These are phyloP conservation scores for Heliconius melpomene DNA, from an alignment of 1,140 invertebrate genomes.

Conservation along the genomic window DNA sequence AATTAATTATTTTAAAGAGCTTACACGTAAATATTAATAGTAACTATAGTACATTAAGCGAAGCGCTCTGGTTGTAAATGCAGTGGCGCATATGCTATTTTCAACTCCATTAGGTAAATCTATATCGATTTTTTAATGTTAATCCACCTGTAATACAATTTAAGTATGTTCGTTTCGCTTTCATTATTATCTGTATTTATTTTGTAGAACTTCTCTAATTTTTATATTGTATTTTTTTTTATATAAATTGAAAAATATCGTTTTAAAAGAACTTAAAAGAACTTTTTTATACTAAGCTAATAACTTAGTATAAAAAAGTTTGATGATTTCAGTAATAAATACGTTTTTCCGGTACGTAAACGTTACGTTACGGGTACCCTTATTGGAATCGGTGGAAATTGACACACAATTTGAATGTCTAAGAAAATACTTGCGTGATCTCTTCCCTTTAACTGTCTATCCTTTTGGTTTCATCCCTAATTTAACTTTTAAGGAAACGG, in stretches of 20 bases:
- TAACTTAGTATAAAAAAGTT: not conserved
- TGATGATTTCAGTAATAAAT: not conserved
- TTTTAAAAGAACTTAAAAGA: too few species aligned
- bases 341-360: not conserved
- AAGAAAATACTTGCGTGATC: constrained; percentile 49
- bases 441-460: constrained; percentile 51
- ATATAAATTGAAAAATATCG: too few species aligned
- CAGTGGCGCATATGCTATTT: constrained; percentile 26
- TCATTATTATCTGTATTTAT: not conserved
- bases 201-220: not conserved
- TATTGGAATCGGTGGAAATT: constrained; percentile 29
- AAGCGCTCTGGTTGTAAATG: constrained; percentile 21
- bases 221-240: not conserved
- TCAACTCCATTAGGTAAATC: constrained; percentile 31
- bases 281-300: too few species aligned
- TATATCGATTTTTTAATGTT: constrained; percentile 29
- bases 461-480: constrained; percentile 68
- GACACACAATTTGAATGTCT: constrained; percentile 37
- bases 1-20: constrained; percentile 27
- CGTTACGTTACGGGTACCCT: constrained; percentile 6
- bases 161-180: not conserved
- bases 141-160: constrained; percentile 12
- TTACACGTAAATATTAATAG: constrained; percentile 25
- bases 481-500: constrained; percentile 70
- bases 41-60: constrained; percentile 22